Evolutionary conservation across 2,113 vertebrate species (phyloP).

Genomic region (Chaetorhynchus papuensis): DNA sequence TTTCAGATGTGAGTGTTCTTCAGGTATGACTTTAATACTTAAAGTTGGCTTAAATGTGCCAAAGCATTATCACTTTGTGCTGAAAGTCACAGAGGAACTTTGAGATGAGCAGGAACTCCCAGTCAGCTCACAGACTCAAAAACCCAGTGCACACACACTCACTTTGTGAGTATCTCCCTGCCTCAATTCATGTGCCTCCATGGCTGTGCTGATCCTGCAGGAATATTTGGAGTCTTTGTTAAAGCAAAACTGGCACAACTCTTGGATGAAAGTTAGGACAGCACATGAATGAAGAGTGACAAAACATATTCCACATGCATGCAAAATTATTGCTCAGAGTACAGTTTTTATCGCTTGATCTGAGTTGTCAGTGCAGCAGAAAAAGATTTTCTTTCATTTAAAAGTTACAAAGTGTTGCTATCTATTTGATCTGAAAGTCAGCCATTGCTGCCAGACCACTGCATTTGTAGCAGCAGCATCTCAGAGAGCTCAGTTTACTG

Average conservation of each 20-base stretch:
- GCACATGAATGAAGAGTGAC: neutral
- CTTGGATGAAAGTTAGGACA: neutral
- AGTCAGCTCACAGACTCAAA: neutral
- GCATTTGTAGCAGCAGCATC: neutral
- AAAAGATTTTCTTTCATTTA: neutral
- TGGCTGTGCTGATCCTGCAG: neutral
- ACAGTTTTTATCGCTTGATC: neutral
- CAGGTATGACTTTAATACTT: neutral
- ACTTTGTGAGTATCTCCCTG: neutral
- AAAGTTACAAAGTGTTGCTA: neutral
- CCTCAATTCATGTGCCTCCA: neutral
- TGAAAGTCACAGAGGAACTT: neutral
- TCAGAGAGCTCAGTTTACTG: neutral
- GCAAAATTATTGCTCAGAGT: neutral
- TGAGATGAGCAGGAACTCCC: neutral
- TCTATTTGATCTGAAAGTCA: constrained; percentile 1
- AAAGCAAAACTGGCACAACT: neutral
- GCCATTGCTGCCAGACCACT: neutral
- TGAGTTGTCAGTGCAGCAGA: neutral
- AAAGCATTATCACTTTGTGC: neutral
- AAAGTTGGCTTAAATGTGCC: neutral
- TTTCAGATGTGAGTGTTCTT: neutral
- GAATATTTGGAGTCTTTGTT: neutral
- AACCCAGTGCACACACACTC: fast-evolving
- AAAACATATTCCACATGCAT: neutral